A percentile compares a stretch with the other conserved stretches of the same genome.
Conservation (phyloP, 2,113 vertebrate genomes). For the Hippopotamus amphibius region DNA sequence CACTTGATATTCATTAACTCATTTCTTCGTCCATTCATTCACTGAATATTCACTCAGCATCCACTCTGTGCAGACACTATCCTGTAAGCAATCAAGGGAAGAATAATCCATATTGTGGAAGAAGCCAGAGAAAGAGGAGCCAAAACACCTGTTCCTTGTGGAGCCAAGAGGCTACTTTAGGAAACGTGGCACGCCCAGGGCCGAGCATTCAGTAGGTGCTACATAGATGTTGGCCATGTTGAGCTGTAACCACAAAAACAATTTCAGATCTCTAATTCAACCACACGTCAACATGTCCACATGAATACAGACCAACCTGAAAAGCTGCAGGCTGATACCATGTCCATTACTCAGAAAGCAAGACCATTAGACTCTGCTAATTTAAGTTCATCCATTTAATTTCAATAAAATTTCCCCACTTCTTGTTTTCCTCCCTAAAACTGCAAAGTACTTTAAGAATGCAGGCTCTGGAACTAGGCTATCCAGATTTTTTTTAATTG, state of each 20-base stretch:
- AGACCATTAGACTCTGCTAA: neutral
- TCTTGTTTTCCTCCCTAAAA: neutral
- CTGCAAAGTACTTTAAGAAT: neutral
- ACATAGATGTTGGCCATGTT: too few relatives aligned
- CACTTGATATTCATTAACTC: neutral
- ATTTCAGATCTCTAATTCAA: neutral
- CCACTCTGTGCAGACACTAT: neutral
- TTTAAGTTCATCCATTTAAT: neutral
- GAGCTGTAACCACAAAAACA: neutral
- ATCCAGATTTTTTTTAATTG: neutral
- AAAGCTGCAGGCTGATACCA: neutral
- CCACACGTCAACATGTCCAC: neutral
- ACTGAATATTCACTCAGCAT: neutral
- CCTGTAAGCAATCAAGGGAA: neutral
- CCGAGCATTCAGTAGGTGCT: neutral
- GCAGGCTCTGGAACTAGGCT: neutral
- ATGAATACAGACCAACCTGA: neutral
- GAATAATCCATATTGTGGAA: neutral
- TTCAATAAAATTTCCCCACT: neutral
- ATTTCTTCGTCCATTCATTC: neutral
- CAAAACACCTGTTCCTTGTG: neutral
- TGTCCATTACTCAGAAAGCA: neutral
- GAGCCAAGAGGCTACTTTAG: neutral
- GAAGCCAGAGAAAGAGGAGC: neutral
- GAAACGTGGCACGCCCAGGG: neutral